phyloP scores from a whole-genome alignment of 2,888 invertebrate species.

The Tuberolachnus salignus region DNA sequence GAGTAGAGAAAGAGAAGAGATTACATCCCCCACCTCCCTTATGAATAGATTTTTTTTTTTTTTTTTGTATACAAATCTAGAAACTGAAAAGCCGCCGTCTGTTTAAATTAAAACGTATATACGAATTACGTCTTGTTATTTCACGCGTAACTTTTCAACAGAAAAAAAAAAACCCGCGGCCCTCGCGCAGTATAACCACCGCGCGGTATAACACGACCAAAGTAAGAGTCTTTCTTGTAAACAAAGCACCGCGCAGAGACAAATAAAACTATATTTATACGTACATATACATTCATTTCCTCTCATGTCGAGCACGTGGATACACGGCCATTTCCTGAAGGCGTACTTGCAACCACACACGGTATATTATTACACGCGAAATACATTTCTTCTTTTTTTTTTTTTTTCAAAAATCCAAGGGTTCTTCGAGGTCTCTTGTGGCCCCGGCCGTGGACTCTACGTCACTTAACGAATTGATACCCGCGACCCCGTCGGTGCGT shows the following conservation, averaged over 20 bases:
- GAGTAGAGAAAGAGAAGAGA: no score
- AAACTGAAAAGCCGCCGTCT: constrained; percentile 4
- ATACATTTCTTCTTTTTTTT: no score
- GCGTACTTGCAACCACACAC: constrained; percentile 13
- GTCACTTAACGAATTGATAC: constrained; percentile 56
- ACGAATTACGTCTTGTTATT: constrained; percentile 30
- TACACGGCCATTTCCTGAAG: constrained; percentile 28
- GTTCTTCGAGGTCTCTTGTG: constrained; percentile 43
- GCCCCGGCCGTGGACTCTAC: constrained; percentile 36
- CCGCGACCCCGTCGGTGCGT: constrained; percentile 29
- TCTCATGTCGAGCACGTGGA: constrained; percentile 25
- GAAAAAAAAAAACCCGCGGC: neutral
- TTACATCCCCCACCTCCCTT: no score
- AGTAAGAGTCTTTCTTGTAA: constrained; percentile 36
- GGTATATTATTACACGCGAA: neutral
- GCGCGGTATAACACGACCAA: constrained; percentile 32
- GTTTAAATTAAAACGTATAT: constrained; percentile 5
- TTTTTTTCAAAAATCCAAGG: constrained; percentile 38
- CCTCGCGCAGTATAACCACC: neutral
- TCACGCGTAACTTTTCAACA: constrained; percentile 19
- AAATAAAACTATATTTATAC: constrained; percentile 39
- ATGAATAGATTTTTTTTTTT: neutral
- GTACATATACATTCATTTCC: constrained; percentile 23
- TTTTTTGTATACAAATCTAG: no score
- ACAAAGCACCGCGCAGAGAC: constrained; percentile 19